Conservation (phyloP, 2,113 vertebrate genomes). For the Larimichthys crocea region DNA sequence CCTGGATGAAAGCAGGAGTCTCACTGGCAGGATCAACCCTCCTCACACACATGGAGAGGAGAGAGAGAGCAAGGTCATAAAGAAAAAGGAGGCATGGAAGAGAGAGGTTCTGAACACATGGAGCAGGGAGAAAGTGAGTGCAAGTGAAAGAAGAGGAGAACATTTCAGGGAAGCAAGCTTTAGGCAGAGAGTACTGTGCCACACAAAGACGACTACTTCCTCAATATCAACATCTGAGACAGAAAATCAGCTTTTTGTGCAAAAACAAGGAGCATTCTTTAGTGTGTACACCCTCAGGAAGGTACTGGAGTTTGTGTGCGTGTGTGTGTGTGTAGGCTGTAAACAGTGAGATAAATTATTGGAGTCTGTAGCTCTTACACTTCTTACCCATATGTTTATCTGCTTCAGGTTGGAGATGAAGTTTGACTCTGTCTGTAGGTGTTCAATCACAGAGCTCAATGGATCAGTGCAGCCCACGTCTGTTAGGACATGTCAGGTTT, state of each 20-base stretch:
- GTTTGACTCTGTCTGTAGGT: neutral
- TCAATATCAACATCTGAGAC: neutral
- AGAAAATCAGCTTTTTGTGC: neutral
- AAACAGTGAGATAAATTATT: neutral
- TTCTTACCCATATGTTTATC: slow-evolving; percentile 6
- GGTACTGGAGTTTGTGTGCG: neutral
- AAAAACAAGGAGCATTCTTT: neutral
- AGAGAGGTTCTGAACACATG: neutral
- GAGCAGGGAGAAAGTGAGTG: neutral
- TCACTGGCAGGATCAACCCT: slow-evolving; percentile 8
- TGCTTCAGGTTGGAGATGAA: neutral
- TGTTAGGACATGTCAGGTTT: neutral
- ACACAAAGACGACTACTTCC: neutral
- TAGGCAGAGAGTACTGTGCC: neutral
- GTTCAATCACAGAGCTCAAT: neutral
- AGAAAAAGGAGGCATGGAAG: neutral
- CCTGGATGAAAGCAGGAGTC: slow-evolving; percentile 29
- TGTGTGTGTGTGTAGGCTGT: neutral
- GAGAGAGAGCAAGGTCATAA: neutral
- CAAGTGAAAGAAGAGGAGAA: neutral
- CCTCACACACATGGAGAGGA: neutral
- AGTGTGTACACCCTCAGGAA: neutral
- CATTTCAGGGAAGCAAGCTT: neutral
- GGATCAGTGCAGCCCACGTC: neutral
- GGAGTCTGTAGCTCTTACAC: neutral